Conservation (phyloP, 2,888 invertebrate species). For the Phragmatobia fuliginosa region DNA sequence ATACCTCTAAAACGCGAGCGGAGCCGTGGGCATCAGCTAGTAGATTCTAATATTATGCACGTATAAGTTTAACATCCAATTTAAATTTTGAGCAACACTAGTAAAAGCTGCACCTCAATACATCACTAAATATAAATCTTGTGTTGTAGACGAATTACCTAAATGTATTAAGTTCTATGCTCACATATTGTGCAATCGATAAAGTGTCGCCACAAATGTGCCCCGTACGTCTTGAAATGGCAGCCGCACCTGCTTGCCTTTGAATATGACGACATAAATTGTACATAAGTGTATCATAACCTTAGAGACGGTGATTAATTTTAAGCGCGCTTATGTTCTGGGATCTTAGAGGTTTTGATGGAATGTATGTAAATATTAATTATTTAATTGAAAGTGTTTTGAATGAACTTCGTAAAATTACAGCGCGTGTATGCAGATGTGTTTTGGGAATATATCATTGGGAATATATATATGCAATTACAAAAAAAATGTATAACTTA, state of each 20-base stretch:
- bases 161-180: constrained; percentile 37
- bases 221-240: constrained; percentile 17
- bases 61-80: too few relatives aligned
- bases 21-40: too few relatives aligned
- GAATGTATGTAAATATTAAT: constrained; percentile 5
- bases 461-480: too few relatives aligned
- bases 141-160: constrained; percentile 6
- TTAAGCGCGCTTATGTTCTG: constrained; percentile 29
- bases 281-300: constrained; percentile 23
- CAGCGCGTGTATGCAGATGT: not conserved
- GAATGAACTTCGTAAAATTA: not conserved
- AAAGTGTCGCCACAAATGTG: constrained; percentile 20
- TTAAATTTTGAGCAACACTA: not conserved
- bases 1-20: too few relatives aligned
- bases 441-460: too few relatives aligned
- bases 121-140: constrained; percentile 1
- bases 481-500: too few relatives aligned
- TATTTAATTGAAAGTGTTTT: not conserved
- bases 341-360: not conserved
- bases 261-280: constrained; percentile 32
- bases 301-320: constrained; percentile 26
- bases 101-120: not conserved
- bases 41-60: too few relatives aligned
- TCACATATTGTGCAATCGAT: constrained; percentile 31
- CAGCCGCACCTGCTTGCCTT: constrained; percentile 37